phyloP scores from a whole-genome alignment of 2,113 vertebrate species.

The Andinoacara biseriatus region DNA sequence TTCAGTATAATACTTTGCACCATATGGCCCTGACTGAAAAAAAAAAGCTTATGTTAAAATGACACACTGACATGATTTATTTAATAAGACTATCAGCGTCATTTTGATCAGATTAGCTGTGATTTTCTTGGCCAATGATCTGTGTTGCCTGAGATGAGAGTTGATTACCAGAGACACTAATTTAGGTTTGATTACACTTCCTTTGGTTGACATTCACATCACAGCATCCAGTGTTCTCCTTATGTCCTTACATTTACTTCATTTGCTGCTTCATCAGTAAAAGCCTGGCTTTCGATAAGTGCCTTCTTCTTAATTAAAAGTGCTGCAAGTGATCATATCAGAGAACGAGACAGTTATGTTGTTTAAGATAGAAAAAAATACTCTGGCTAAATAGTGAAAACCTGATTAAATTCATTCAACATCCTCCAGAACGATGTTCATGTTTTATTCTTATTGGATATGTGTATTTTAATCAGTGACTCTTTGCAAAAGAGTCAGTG shows the following conservation, averaged over 20 bases:
- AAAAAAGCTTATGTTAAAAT: conserved; percentile 23
- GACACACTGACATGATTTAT: conserved; percentile 43
- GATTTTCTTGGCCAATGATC: conserved; percentile 39
- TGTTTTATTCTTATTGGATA: background rate
- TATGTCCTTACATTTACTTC: conserved; percentile 32
- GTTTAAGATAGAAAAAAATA: background rate
- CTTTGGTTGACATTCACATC: conserved; percentile 38
- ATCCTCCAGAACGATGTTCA: background rate
- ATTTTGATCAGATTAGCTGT: conserved; percentile 46
- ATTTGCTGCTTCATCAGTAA: conserved; percentile 49
- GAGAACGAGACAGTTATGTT: conserved; percentile 8
- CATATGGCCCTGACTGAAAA: conserved; percentile 14
- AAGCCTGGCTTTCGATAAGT: conserved; percentile 15
- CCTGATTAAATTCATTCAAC: conserved; percentile 9
- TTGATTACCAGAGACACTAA: conserved; percentile 46
- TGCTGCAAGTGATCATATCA: conserved; percentile 37
- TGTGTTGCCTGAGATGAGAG: conserved; percentile 35
- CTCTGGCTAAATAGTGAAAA: conserved; percentile 1
- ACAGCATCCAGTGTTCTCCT: conserved; percentile 24
- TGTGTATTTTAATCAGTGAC: background rate
- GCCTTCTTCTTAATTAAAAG: conserved; percentile 49
- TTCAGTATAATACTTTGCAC: conserved; percentile 24
- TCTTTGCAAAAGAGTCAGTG: background rate
- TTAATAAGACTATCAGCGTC: conserved; percentile 33
- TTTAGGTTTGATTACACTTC: conserved; percentile 59